phyloP scores from a whole-genome alignment of 2,888 invertebrate genomes.

The Drosophila monieri region DNA sequence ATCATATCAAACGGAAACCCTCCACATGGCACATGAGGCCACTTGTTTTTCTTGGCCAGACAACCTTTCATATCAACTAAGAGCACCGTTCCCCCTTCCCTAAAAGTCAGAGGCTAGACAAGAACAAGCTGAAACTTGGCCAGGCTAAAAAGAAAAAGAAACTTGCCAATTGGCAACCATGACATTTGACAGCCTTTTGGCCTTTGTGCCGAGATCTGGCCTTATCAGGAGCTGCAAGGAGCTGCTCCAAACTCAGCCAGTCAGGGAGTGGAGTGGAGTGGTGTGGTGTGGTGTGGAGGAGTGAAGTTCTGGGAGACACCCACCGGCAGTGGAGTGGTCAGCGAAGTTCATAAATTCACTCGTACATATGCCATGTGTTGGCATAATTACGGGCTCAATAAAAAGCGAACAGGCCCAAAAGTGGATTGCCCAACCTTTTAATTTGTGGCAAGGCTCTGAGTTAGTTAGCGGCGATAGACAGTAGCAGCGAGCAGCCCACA shows the following conservation, averaged over 20 bases:
- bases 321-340: conserved; percentile 57
- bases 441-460: conserved; percentile 68
- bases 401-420: conserved; percentile 63
- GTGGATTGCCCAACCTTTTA: conserved; percentile 78
- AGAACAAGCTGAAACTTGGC: conserved; percentile 37
- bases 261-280: neutral
- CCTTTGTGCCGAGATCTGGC: conserved; percentile 65
- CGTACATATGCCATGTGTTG: conserved; percentile 65
- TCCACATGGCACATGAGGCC: conserved; percentile 25
- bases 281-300: neutral
- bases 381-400: conserved; percentile 73
- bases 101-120: conserved; percentile 22
- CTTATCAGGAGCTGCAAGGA: conserved; percentile 64
- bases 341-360: conserved; percentile 69
- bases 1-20: conserved; percentile 32
- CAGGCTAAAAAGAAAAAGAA: conserved; percentile 22
- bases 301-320: conserved; percentile 55
- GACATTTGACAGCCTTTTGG: conserved; percentile 76
- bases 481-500: conserved; percentile 10
- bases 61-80: conserved; percentile 46
- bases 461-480: conserved; percentile 59
- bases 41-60: conserved; percentile 39
- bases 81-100: conserved; percentile 14
- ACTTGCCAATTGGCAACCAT: conserved; percentile 40
- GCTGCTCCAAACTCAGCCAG: conserved; percentile 3